These are phyloP conservation scores for Malurus leucopterus DNA, from an alignment of 2,797 vertebrate genomes.

Conservation along the genomic window DNA sequence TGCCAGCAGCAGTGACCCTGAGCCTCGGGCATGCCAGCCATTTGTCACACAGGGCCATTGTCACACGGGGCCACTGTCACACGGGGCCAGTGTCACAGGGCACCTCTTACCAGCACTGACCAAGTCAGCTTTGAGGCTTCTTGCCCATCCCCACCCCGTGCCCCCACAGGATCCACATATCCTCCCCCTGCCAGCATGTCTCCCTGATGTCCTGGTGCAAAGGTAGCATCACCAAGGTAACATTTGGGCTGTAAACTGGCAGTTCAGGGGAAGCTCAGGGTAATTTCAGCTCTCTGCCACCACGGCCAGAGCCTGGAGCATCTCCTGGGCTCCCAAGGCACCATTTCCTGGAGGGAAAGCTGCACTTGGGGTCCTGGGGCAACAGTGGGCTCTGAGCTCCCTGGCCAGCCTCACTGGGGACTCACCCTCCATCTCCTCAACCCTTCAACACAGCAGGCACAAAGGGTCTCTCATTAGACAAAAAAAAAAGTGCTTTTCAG, in stretches of 20 bases:
- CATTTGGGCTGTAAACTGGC: background rate
- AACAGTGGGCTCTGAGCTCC: background rate
- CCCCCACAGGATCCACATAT: background rate
- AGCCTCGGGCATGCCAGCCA: accelerated
- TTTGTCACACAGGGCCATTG: background rate
- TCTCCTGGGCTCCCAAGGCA: background rate
- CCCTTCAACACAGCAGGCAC: background rate
- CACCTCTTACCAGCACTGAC: background rate
- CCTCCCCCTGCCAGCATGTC: background rate
- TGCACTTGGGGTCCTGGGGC: background rate
- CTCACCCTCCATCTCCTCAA: background rate
- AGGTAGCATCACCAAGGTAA: background rate
- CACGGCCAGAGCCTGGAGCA: background rate
- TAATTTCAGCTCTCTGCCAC: background rate
- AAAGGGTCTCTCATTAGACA: background rate
- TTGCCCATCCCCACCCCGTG: background rate
- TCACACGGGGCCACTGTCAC: background rate
- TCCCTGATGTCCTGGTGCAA: background rate
- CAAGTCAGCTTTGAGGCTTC: background rate
- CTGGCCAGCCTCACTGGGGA: background rate
- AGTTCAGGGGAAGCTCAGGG: background rate
- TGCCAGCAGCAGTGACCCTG: background rate
- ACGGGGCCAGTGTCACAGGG: background rate
- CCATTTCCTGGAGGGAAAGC: accelerated
- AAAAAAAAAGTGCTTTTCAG: background rate